Conservation (phyloP, 2,113 vertebrate genomes). For the Indri indri region DNA sequence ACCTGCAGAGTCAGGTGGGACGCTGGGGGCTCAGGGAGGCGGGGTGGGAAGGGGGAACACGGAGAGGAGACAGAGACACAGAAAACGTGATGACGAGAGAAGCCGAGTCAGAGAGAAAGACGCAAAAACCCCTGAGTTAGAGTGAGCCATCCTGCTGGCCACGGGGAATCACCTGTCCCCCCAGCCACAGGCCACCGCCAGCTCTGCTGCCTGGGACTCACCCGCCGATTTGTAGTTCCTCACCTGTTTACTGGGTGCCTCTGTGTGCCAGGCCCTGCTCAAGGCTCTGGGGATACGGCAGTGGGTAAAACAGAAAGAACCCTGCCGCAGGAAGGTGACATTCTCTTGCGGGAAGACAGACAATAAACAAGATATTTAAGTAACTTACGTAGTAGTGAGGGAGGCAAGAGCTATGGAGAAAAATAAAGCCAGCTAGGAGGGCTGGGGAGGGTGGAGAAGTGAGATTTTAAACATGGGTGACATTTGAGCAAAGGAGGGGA, state of each 20-base stretch:
- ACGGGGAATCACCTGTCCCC: neutral
- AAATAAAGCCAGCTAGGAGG: neutral
- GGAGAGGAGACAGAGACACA: neutral
- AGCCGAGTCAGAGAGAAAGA: neutral
- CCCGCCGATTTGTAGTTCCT: neutral
- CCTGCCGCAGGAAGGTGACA: neutral
- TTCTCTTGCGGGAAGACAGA: neutral
- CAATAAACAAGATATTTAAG: neutral
- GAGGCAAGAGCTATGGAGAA: neutral
- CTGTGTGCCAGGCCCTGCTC: neutral
- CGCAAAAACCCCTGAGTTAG: neutral
- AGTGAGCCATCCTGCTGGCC: neutral
- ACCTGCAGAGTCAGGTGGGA: slow-evolving; percentile 64
- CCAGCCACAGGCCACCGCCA: neutral
- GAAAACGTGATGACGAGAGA: neutral
- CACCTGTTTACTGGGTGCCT: neutral
- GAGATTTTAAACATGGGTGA: neutral
- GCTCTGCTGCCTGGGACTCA: neutral
- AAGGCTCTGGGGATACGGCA: neutral
- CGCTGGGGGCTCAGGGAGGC: neutral
- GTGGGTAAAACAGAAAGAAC: neutral
- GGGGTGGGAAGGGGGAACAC: neutral
- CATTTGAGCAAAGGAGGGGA: neutral
- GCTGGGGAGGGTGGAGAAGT: neutral
- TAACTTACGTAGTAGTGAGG: neutral